Evolutionary conservation across 2,888 invertebrate genomes (phyloP).

Genomic region (Dusona sp.): DNA sequence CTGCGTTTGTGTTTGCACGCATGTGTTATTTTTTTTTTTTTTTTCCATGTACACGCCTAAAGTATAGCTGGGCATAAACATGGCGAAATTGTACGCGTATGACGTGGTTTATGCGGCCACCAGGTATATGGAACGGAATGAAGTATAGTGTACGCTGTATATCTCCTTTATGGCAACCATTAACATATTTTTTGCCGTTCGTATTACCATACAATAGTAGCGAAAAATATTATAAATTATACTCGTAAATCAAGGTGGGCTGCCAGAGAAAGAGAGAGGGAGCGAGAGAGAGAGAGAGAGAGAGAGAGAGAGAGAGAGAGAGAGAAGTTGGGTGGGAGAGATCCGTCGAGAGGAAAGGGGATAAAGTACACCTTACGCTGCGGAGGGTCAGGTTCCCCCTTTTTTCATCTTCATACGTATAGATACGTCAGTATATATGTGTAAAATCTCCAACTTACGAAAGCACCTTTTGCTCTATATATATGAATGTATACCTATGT

Average conservation of each 20-base stretch:
- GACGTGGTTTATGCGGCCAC: slow-evolving; percentile 78
- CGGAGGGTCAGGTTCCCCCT: slow-evolving; percentile 13
- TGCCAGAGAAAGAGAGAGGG: slow-evolving; percentile 62
- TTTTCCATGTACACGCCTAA: background rate
- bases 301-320: slow-evolving; percentile 29
- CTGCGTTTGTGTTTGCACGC: background rate
- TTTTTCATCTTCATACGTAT: background rate
- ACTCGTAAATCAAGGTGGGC: slow-evolving; percentile 82
- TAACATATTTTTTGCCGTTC: slow-evolving; percentile 84
- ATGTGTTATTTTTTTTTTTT: background rate
- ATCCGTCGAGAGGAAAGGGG: background rate
- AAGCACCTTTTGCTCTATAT: slow-evolving; percentile 29
- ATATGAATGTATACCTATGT: background rate
- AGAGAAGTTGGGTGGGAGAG: slow-evolving; percentile 2
- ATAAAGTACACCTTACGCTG: slow-evolving; percentile 42
- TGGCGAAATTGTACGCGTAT: slow-evolving; percentile 65
- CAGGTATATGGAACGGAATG: slow-evolving; percentile 82
- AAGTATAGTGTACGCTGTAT: slow-evolving; percentile 81
- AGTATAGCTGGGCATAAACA: slow-evolving; percentile 57
- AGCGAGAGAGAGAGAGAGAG: slow-evolving; percentile 68
- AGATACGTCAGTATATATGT: background rate
- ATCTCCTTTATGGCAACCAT: slow-evolving; percentile 84
- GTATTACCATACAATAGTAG: slow-evolving; percentile 84
- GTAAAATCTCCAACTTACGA: slow-evolving; percentile 2
- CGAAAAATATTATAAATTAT: slow-evolving; percentile 84